Evolutionary conservation across 1,140 invertebrate genomes (phyloP).

Genomic region (Copidosoma floridanum): DNA sequence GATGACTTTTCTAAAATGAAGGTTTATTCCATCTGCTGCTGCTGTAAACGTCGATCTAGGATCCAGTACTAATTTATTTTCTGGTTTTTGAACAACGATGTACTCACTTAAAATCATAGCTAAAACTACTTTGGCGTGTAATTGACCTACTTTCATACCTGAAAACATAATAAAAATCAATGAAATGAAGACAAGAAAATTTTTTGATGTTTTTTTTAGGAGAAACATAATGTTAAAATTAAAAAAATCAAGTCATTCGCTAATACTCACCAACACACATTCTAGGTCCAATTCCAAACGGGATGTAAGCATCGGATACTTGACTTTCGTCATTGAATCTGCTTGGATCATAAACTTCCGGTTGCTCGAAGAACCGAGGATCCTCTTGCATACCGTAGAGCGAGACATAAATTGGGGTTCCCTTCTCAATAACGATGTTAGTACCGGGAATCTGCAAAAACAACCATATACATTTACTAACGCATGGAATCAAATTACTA

Average conservation of each 20-base stretch:
- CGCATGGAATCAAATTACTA: too few relatives aligned
- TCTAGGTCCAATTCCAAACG: constrained; percentile 37
- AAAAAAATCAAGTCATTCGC: constrained; percentile 54
- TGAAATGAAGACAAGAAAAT: too few relatives aligned
- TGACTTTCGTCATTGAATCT: constrained; percentile 33
- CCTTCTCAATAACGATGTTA: constrained; percentile 45
- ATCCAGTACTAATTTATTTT: constrained; percentile 38
- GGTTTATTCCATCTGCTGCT: constrained; percentile 35
- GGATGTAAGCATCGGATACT: constrained; percentile 35
- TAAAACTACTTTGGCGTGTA: constrained; percentile 66
- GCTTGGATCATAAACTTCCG: constrained; percentile 35
- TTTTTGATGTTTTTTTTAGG: background rate
- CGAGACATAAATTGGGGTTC: constrained; percentile 36
- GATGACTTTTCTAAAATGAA: constrained; percentile 31
- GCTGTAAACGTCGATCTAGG: constrained; percentile 45
- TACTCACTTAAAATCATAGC: constrained; percentile 53
- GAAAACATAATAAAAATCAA: constrained; percentile 28
- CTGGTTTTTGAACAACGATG: constrained; percentile 47
- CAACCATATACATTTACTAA: too few relatives aligned
- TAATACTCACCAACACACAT: constrained; percentile 39
- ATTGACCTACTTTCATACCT: constrained; percentile 65
- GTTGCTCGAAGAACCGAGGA: constrained; percentile 33
- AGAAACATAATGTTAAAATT: constrained; percentile 46
- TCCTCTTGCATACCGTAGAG: constrained; percentile 50
- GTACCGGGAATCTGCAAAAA: constrained; percentile 43